These are phyloP conservation scores for Ditylenchus weischeri DNA, from an alignment of 2,888 invertebrate genomes.

Conservation along the genomic window DNA sequence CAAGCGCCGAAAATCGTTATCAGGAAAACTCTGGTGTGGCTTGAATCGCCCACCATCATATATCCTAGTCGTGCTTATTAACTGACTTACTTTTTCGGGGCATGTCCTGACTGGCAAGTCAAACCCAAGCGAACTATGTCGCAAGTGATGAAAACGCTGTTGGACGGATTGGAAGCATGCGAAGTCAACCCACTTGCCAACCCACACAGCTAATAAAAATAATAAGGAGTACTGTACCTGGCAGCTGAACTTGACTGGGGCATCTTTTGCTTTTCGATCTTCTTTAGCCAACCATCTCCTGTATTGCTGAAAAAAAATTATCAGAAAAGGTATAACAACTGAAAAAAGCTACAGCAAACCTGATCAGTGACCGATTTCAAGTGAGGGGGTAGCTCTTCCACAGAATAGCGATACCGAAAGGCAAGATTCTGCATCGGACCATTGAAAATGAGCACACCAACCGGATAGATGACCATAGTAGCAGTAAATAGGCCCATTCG, in stretches of 20 bases:
- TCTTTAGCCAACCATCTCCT: constrained; percentile 43
- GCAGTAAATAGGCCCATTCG: constrained; percentile 47
- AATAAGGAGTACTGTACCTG: constrained; percentile 6
- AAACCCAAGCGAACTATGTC: no score
- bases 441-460: constrained; percentile 42
- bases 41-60: no score
- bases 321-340: constrained; percentile 11
- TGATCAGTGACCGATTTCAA: constrained; percentile 26
- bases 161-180: no score
- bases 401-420: constrained; percentile 35
- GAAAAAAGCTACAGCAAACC: constrained; percentile 16
- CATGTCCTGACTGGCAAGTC: no score
- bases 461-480: constrained; percentile 47
- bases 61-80: no score
- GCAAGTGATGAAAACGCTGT: no score
- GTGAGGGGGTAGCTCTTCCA: constrained; percentile 27
- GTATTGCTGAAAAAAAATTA: constrained; percentile 34
- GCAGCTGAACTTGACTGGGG: constrained; percentile 36
- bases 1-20: no score
- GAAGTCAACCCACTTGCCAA: no score
- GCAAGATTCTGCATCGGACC: constrained; percentile 49
- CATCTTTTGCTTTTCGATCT: constrained; percentile 41
- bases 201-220: no score
- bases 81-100: no score
- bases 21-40: no score